Conservation (phyloP, 1,140 invertebrate genomes). For the Steinernema feltiae region DNA sequence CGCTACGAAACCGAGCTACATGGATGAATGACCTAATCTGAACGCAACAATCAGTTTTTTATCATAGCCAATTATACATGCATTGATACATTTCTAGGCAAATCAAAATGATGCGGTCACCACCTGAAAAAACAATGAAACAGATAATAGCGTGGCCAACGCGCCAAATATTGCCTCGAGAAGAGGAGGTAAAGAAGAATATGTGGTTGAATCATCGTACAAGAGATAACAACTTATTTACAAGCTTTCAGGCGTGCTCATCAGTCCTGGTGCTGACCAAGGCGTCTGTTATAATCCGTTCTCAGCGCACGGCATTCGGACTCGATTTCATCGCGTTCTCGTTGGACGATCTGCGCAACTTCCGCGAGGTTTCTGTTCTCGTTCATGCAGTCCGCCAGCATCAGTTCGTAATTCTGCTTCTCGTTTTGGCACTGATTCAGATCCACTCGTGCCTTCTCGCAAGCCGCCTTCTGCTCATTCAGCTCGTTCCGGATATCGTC, state of each 20-base stretch:
- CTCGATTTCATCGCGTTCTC: neutral
- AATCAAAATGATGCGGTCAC: no score
- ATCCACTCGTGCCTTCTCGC: neutral
- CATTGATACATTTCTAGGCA: no score
- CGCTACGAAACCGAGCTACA: no score
- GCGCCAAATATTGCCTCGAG: neutral
- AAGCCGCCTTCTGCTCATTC: neutral
- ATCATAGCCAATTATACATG: no score
- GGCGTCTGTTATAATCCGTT: neutral
- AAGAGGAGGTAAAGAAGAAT: neutral
- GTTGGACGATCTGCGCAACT: neutral
- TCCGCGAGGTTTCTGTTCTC: neutral
- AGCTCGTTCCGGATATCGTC: neutral
- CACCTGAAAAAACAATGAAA: no score
- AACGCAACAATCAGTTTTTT: no score
- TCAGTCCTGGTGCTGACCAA: neutral
- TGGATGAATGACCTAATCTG: no score
- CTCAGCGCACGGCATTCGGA: neutral
- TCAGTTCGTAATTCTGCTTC: neutral
- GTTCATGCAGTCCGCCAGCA: neutral
- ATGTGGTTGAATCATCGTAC: neutral
- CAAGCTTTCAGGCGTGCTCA: neutral
- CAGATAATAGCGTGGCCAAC: no score
- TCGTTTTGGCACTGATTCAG: neutral
- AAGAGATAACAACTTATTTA: neutral